Evolutionary conservation across 2,888 invertebrate species (phyloP).

Genomic region (Agonopterix alstromeriana): DNA sequence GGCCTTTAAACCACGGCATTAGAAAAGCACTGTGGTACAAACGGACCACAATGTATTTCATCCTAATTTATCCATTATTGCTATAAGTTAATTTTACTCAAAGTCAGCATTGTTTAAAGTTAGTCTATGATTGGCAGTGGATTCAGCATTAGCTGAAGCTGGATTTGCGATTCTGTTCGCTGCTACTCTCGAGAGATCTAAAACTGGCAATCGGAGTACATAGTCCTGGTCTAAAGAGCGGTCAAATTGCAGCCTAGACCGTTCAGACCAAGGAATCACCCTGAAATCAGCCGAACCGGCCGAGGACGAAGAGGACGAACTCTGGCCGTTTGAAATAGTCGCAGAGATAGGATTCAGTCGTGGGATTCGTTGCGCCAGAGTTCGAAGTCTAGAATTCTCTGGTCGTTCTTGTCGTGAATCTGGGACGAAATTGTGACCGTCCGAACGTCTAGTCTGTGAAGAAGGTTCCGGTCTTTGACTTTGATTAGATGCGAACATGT

Average conservation of each 20-base stretch:
- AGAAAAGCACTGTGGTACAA: background rate
- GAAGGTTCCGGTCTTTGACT: slow-evolving; percentile 27
- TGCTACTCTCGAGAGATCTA: slow-evolving; percentile 43
- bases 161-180: slow-evolving; percentile 17
- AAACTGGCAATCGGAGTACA: slow-evolving; percentile 43
- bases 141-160: slow-evolving; percentile 25
- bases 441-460: slow-evolving; percentile 22
- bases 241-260: slow-evolving; percentile 29
- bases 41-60: background rate
- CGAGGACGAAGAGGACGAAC: slow-evolving; percentile 11
- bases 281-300: slow-evolving; percentile 28
- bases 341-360: slow-evolving; percentile 40
- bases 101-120: slow-evolving; percentile 28
- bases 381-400: slow-evolving; percentile 44
- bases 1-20: too few relatives aligned
- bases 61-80: background rate
- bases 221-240: slow-evolving; percentile 48
- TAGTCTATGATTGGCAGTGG: slow-evolving; percentile 26
- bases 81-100: slow-evolving; percentile 19
- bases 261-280: slow-evolving; percentile 48
- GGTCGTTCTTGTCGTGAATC: slow-evolving; percentile 33
- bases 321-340: slow-evolving; percentile 16
- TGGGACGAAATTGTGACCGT: slow-evolving; percentile 34
- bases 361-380: slow-evolving; percentile 51
- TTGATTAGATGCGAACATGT: slow-evolving; percentile 50